Percentiles rank a stretch among this genome's conserved stretches.
These are phyloP conservation scores for Cremastinae sp. DNA, from an alignment of 2,888 invertebrate genomes.

Conservation along the genomic window DNA sequence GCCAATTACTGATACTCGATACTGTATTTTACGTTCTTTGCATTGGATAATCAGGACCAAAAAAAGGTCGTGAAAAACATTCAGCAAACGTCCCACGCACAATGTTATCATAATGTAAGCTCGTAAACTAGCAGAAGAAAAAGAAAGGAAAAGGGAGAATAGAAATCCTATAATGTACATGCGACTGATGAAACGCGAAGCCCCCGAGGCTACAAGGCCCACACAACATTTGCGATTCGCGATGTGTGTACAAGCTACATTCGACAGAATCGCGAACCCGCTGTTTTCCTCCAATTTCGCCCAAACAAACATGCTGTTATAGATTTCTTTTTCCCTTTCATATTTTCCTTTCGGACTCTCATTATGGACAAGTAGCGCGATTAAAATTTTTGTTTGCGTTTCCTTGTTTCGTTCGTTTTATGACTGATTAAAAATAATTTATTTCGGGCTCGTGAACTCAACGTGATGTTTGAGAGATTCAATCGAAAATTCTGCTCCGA, in stretches of 20 bases:
- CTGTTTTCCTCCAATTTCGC: slow-evolving; percentile 76
- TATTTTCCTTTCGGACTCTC: neutral
- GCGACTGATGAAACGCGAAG: slow-evolving; percentile 52
- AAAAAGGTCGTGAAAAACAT: slow-evolving; percentile 22
- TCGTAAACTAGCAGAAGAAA: slow-evolving; percentile 11
- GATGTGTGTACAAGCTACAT: slow-evolving; percentile 57
- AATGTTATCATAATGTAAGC: slow-evolving; percentile 8
- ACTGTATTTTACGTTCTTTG: too few relatives aligned
- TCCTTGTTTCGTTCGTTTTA: too few relatives aligned
- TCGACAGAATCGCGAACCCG: slow-evolving; percentile 64
- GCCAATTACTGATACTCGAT: too few relatives aligned
- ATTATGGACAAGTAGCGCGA: too few relatives aligned
- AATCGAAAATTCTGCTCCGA: too few relatives aligned
- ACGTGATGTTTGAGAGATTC: too few relatives aligned
- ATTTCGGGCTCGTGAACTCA: too few relatives aligned
- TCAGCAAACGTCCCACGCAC: slow-evolving; percentile 26
- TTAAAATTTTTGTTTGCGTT: too few relatives aligned
- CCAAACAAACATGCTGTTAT: slow-evolving; percentile 74
- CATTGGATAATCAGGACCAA: slow-evolving; percentile 24
- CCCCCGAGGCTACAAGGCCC: slow-evolving; percentile 50
- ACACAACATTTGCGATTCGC: slow-evolving; percentile 55
- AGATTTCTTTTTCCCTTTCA: slow-evolving; percentile 66
- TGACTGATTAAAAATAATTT: too few relatives aligned
- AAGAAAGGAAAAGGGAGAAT: too few relatives aligned
- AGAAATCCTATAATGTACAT: slow-evolving; percentile 20